Evolutionary conservation across 2,888 invertebrate genomes (phyloP).

Genomic region (Alitta virens): DNA sequence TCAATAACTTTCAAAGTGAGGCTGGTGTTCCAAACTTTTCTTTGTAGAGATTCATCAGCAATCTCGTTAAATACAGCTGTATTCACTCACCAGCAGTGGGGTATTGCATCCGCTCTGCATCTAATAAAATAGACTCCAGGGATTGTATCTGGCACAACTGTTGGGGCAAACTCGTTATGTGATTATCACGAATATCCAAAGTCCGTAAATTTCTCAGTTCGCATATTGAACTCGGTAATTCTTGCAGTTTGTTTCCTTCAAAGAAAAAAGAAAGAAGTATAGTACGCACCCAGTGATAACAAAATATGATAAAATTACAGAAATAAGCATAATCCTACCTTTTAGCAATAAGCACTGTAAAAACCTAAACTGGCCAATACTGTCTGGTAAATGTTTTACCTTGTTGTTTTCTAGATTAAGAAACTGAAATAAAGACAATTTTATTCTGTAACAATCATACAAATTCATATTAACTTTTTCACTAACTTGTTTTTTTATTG

Average conservation of each 20-base stretch:
- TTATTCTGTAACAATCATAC: too few relatives aligned
- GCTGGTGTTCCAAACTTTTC: too few relatives aligned
- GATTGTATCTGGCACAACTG: background rate
- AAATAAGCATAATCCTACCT: background rate
- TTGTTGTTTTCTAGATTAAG: slow-evolving; percentile 17
- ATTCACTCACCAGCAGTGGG: background rate
- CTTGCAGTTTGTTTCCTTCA: background rate
- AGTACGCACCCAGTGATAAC: background rate
- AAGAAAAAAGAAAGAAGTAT: background rate
- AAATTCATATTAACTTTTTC: background rate
- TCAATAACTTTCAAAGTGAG: too few relatives aligned
- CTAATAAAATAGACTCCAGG: background rate
- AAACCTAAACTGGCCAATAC: background rate
- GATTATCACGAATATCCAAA: background rate
- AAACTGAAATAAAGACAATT: too few relatives aligned
- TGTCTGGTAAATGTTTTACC: slow-evolving; percentile 13
- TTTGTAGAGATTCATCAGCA: too few relatives aligned
- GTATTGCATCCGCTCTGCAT: background rate
- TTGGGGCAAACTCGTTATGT: background rate
- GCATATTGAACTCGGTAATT: background rate
- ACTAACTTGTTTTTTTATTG: too few relatives aligned
- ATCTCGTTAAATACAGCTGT: too few relatives aligned
- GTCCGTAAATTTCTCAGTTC: background rate
- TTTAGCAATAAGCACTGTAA: background rate
- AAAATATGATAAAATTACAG: background rate